Base-by-base conservation (phyloP, 1,140 invertebrate species). In the Drosophila murphyi region DNA sequence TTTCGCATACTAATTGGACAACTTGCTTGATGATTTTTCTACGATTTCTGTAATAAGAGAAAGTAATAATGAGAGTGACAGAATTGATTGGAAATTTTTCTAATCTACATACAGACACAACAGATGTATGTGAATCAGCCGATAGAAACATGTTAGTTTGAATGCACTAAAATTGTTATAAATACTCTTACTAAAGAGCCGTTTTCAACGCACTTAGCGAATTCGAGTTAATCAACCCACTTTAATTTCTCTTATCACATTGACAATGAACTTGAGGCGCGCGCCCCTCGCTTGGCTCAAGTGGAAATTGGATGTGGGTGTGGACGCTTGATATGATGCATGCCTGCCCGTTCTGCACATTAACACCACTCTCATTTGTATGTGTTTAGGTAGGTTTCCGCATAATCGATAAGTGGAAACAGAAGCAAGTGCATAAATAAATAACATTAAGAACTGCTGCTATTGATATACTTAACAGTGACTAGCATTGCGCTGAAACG, bases 351-450 rank as follows among this genome's bases (percentile, higher is more conserved):
- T 8, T 45, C 20, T 52, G 62, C 37, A 28, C 3, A 55, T 8
- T 45, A 31, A 20, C 4, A 52, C 45, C 8, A 35, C 20, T 28
- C 43, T 37, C n/a, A 43, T 52, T 5, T 4, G 3, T 28, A 37
- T 10, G 4, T 29, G 28, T 47, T 10, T 47, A 50, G 68, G 57
- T 81, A 72, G 63, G 29, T 72, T 20, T 57, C 41, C 57, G 35
- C 62, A 62, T 50, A 88, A 87, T 87, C 82, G 67, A 87, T 87
- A 80, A 57, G 72, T 76, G 60, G 65, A 77, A 87, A 87, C 78
- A 76, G 59, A 85, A 55, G 50, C 59, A 51, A 87, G 82, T 88
- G 83, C 79, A 88, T 82, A 61, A 82, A 77, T 65, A 79, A 88
- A 86, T 76, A 86, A 31, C 72, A 45, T 69, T 32, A 68, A 76